These are phyloP conservation scores for Bos javanicus DNA, from an alignment of 2,113 vertebrate species.

Conservation along the genomic window DNA sequence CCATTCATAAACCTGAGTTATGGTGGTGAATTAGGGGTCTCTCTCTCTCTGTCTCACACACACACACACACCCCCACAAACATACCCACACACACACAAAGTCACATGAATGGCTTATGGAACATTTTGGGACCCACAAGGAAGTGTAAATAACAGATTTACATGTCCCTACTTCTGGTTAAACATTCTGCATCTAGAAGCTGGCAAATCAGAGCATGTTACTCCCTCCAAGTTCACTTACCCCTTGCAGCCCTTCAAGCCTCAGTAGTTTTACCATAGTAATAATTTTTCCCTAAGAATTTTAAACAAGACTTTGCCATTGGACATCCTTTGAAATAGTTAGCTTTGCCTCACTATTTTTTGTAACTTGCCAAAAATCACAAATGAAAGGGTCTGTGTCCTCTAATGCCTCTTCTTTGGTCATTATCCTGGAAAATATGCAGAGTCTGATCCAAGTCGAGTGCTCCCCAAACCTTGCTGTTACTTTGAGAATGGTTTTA, in stretches of 20 bases:
- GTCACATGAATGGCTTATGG: background rate
- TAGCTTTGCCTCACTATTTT: constrained; percentile 71
- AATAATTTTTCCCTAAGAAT: constrained; percentile 71
- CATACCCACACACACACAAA: background rate
- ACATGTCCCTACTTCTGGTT: background rate
- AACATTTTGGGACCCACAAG: background rate
- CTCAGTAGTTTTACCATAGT: constrained; percentile 72
- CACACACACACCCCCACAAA: background rate
- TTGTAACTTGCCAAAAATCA: constrained; percentile 75
- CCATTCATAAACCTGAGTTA: background rate
- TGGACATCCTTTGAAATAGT: constrained; percentile 60
- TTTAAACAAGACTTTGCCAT: constrained; percentile 51
- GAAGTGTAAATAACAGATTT: background rate
- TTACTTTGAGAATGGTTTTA: constrained; percentile 81
- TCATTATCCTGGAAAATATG: constrained; percentile 74
- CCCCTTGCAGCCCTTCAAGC: constrained; percentile 69
- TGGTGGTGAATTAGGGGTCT: background rate
- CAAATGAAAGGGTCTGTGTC: constrained; percentile 72
- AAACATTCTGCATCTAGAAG: constrained; percentile 18
- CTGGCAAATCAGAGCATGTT: background rate
- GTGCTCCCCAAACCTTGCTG: constrained; percentile 72
- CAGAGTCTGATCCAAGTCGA: constrained; percentile 72
- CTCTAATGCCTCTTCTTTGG: constrained; percentile 67
- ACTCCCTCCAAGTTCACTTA: constrained; percentile 48
- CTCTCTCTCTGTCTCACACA: background rate